Conservation (phyloP, 1,140 invertebrate species). For the Coptotermes formosanus region DNA sequence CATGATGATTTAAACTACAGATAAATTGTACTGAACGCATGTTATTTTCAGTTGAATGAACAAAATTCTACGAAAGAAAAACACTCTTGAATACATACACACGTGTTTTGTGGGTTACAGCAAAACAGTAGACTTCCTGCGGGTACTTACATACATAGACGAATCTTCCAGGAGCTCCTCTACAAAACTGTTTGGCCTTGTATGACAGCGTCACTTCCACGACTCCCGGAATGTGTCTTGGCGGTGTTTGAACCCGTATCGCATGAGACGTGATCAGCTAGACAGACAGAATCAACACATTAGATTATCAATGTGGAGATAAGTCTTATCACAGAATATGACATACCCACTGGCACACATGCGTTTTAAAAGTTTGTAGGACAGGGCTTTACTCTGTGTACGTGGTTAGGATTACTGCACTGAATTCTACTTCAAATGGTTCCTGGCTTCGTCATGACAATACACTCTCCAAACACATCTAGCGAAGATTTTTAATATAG, state of each 20-base stretch:
- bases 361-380: background rate
- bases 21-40: no score
- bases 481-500: no score
- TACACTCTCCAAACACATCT: no score
- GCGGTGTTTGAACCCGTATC: constrained; percentile 96
- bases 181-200: constrained; percentile 99
- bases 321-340: background rate
- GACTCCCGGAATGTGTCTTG: constrained; percentile 95
- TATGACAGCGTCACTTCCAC: constrained; percentile 98
- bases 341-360: background rate
- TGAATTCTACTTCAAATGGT: no score
- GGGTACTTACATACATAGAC: constrained; percentile 95
- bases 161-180: constrained; percentile 97
- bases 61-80: no score
- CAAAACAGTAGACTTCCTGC: no score
- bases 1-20: no score
- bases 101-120: no score
- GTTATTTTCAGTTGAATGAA: no score
- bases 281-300: constrained; percentile 42
- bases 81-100: no score
- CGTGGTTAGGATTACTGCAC: background rate
- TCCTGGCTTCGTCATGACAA: no score
- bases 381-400: background rate
- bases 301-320: background rate
- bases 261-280: constrained; percentile 97